phyloP scores from a whole-genome alignment of 2,888 invertebrate genomes.

The Coelopa pilipes region DNA sequence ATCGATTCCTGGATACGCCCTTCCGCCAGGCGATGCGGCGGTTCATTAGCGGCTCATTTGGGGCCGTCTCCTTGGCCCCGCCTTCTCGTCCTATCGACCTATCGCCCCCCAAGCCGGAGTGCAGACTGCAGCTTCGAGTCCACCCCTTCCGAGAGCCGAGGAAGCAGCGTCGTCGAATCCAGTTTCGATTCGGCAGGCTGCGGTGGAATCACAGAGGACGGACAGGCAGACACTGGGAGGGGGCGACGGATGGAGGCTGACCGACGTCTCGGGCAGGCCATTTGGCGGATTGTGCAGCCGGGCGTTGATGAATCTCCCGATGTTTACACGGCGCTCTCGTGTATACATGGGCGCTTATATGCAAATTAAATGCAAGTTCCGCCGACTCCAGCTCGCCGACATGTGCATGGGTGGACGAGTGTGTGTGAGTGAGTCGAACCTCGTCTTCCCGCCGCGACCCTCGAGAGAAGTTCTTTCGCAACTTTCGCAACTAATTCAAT shows the following conservation, averaged over 20 bases:
- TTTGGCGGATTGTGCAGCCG: not conserved
- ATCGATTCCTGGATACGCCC: no score
- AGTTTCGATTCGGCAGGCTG: not conserved
- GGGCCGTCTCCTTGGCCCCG: not conserved
- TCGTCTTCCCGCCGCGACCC: not conserved
- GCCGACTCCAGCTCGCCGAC: not conserved
- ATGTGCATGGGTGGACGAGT: not conserved
- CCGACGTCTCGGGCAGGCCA: not conserved
- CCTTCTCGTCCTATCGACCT: not conserved
- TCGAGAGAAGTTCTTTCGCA: not conserved
- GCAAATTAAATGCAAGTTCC: slow-evolving; percentile 14
- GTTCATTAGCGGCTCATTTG: slow-evolving; percentile 13
- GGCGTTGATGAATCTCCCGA: no score
- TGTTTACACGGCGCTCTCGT: slow-evolving; percentile 14
- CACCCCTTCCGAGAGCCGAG: not conserved
- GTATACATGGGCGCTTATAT: not conserved
- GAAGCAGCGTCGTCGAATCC: slow-evolving; percentile 5
- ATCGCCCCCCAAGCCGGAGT: no score
- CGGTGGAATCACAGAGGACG: not conserved
- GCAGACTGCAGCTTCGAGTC: not conserved
- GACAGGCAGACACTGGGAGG: no score
- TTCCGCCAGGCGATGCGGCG: not conserved
- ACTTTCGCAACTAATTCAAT: no score
- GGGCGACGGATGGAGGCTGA: not conserved
- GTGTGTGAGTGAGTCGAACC: not conserved